Conservation (phyloP, 2,113 vertebrate genomes). For the Vidua macroura region DNA sequence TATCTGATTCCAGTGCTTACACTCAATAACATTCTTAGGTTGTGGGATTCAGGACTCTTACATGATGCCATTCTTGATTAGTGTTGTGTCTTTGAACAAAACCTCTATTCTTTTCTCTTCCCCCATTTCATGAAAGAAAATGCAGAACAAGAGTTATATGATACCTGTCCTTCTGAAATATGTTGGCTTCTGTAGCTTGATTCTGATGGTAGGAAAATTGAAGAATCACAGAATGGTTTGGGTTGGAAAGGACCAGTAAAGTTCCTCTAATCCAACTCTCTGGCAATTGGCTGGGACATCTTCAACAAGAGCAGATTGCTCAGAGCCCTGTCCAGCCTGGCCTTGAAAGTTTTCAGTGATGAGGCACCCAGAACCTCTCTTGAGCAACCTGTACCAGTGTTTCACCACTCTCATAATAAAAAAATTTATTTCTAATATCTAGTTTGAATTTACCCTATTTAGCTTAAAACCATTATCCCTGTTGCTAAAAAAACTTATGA, state of each 20-base stretch:
- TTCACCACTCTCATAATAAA: background rate
- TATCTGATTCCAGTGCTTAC: background rate
- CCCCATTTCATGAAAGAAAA: background rate
- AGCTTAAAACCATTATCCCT: background rate
- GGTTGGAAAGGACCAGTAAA: background rate
- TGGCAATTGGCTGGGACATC: background rate
- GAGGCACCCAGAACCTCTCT: no score
- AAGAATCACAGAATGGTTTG: background rate
- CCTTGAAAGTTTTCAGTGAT: background rate
- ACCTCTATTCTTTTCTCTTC: background rate
- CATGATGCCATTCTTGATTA: background rate
- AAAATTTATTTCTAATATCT: background rate
- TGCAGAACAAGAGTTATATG: background rate
- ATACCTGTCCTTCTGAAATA: background rate
- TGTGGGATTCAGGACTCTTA: background rate
- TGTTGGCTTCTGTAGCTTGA: background rate
- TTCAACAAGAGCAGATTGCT: background rate
- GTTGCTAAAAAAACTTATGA: background rate
- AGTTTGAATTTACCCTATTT: background rate
- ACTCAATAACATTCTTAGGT: background rate
- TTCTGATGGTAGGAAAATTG: background rate
- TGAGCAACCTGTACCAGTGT: background rate
- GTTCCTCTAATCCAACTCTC: rapidly evolving
- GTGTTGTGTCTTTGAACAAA: background rate
- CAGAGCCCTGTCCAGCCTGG: background rate